Percentiles rank a stretch among this genome's conserved stretches.
Conservation (phyloP, 2,113 vertebrate genomes). For the Sterna hirundo region DNA sequence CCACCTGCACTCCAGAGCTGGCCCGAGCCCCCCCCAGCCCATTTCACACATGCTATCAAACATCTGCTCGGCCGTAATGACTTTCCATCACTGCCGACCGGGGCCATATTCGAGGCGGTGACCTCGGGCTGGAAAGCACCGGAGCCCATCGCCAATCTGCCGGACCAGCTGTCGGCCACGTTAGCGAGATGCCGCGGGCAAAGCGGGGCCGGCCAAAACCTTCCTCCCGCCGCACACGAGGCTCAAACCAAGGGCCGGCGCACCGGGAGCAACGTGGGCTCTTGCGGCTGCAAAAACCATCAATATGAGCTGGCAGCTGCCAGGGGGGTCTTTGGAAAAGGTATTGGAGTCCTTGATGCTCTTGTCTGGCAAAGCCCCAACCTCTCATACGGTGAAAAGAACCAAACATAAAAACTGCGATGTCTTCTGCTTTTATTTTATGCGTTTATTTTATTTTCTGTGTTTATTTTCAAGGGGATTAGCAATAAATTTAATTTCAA, state of each 20-base stretch:
- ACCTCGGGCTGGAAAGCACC: background rate
- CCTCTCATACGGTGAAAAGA: fast-evolving
- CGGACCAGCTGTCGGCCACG: constrained; percentile 1
- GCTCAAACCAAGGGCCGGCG: fast-evolving
- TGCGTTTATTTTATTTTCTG: constrained; percentile 7
- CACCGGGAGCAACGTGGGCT: fast-evolving
- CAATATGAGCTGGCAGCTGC: fast-evolving
- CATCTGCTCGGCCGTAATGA: background rate
- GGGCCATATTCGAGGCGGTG: background rate
- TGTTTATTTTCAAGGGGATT: constrained; percentile 42
- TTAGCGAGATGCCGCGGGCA: background rate
- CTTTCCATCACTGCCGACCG: background rate
- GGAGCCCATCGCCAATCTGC: constrained; percentile 26
- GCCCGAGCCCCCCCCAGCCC: background rate
- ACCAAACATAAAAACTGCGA: background rate
- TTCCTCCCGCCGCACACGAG: fast-evolving
- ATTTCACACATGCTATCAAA: background rate
- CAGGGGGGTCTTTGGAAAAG: background rate
- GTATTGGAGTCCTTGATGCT: background rate
- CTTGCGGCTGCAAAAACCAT: background rate
- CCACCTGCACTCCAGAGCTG: background rate
- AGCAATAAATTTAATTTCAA: constrained; percentile 35
- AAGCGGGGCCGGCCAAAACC: background rate
- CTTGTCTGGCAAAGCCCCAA: background rate
- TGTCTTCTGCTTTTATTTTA: constrained; percentile 3